These are phyloP conservation scores for Steatocranus sp. DNA, from an alignment of 2,797 vertebrate species.

Conservation along the genomic window DNA sequence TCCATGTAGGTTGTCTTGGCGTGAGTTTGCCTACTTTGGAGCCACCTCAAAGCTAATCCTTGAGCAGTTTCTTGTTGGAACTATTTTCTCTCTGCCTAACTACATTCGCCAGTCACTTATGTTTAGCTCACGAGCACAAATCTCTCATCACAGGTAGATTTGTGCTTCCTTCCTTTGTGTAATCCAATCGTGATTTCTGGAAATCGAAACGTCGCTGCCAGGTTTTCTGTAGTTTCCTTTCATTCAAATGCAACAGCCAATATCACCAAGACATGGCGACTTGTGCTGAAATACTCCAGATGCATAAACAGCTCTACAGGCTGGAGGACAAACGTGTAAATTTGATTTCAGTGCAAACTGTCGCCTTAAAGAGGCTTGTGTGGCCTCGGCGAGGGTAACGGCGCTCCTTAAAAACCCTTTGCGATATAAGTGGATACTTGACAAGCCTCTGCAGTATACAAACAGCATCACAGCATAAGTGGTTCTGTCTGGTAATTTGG, in stretches of 20 bases:
- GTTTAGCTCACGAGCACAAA: neutral
- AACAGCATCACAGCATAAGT: neutral
- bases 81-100: neutral
- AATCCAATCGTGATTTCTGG: neutral
- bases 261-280: neutral
- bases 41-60: neutral
- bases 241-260: rapidly evolving
- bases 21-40: neutral
- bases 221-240: neutral
- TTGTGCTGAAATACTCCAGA: neutral
- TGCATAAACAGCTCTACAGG: neutral
- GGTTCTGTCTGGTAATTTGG: neutral
- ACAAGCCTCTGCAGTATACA: neutral
- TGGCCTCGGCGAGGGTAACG: neutral
- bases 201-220: neutral
- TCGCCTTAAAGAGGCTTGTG: neutral
- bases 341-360: neutral
- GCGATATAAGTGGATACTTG: neutral
- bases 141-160: neutral
- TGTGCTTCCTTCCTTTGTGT: rapidly evolving
- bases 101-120: neutral
- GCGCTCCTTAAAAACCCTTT: neutral
- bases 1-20: rapidly evolving
- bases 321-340: no score
- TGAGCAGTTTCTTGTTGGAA: rapidly evolving